These are phyloP conservation scores for Lepus oiostolus DNA, from an alignment of 2,797 vertebrate genomes.

Conservation along the genomic window DNA sequence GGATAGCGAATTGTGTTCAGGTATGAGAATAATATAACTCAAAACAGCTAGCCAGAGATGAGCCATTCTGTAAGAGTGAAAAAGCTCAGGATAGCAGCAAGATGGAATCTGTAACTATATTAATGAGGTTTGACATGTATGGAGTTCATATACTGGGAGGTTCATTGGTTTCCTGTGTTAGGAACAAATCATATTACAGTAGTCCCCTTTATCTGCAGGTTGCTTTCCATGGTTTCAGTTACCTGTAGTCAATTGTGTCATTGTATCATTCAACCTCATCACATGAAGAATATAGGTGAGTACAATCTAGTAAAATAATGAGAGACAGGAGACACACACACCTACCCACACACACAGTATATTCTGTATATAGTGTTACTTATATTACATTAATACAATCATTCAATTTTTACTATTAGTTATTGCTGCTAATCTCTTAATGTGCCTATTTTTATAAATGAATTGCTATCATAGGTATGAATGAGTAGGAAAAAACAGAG, in stretches of 20 bases:
- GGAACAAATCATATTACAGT: not conserved
- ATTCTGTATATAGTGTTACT: too few species aligned
- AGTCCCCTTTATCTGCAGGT: not conserved
- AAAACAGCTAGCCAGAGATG: not conserved
- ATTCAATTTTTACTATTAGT: not conserved
- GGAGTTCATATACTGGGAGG: not conserved
- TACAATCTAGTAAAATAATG: not conserved
- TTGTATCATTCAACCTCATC: too few species aligned
- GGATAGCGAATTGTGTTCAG: not conserved
- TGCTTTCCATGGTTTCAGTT: not conserved
- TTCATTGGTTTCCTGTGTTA: not conserved
- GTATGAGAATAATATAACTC: not conserved
- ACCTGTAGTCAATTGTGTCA: not conserved
- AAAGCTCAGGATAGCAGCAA: not conserved
- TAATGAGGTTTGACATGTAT: not conserved
- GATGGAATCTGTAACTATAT: not conserved
- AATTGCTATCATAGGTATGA: not conserved
- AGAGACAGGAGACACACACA: too few species aligned
- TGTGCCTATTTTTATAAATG: not conserved
- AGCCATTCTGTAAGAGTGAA: not conserved
- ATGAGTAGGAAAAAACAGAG: not conserved
- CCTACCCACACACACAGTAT: not conserved
- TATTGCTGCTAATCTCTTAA: not conserved
- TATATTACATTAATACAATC: not conserved
- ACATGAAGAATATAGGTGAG: not conserved